These are phyloP conservation scores for Sanderia malayensis DNA, from an alignment of 30 jellyfish, hydroid and myxozoan species.

Conservation along the genomic window DNA sequence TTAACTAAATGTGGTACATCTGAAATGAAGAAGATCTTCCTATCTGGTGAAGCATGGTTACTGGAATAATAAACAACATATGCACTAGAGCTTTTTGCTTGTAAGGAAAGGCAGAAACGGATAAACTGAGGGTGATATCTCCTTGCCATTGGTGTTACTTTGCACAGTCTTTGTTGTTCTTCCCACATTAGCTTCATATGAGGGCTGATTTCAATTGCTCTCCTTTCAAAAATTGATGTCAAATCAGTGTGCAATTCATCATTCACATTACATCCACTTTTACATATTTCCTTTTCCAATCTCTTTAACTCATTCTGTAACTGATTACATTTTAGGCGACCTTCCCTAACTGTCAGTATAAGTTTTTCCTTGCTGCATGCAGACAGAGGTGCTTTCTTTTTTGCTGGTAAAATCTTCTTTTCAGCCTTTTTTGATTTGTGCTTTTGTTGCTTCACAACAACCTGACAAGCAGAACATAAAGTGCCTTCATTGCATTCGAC, in stretches of 20 bases:
- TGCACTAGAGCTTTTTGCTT: neutral
- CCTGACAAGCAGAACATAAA: neutral
- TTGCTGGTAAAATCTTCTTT: neutral
- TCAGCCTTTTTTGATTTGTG: neutral
- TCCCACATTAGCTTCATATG: conserved; percentile 49
- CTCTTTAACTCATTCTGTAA: neutral
- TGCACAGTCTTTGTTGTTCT: conserved; percentile 42
- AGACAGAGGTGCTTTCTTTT: conserved; percentile 6
- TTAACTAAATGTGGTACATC: conserved; percentile 53
- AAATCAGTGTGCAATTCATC: neutral
- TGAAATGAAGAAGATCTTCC: conserved; percentile 35
- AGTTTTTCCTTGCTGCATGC: conserved; percentile 15
- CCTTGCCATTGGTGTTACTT: conserved; percentile 28
- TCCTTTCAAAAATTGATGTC: conserved; percentile 2
- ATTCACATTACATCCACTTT: neutral
- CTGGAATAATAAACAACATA: conserved; percentile 7
- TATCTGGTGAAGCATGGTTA: conserved; percentile 20
- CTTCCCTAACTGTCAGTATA: neutral
- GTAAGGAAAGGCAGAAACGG: conserved; percentile 31
- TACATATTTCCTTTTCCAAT: neutral
- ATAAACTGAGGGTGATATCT: conserved; percentile 43
- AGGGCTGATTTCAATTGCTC: conserved; percentile 20
- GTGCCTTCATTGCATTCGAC: neutral
- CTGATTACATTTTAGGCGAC: conserved; percentile 7
- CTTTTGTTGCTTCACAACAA: neutral